Conservation (phyloP, 2,113 vertebrate genomes). For the Phoenicopterus ruber region DNA sequence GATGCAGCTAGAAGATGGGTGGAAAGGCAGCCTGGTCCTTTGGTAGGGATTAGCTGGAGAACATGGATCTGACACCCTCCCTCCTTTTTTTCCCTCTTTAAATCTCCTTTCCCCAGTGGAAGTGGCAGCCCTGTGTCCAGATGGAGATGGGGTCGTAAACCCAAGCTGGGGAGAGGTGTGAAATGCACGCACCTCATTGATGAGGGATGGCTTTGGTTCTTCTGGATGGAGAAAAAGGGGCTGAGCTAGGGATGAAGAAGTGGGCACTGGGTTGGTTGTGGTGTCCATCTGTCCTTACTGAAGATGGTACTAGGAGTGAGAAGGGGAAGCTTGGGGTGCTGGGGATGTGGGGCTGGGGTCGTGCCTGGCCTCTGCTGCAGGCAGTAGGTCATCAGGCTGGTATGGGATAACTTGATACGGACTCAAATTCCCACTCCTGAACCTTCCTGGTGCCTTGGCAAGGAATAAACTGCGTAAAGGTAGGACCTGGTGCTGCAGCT, state of each 20-base stretch:
- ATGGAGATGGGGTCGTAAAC: not conserved
- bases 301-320: not conserved
- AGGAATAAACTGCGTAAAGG: not conserved
- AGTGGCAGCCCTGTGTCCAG: not conserved
- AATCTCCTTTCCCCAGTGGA: not conserved
- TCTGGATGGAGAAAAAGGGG: not conserved
- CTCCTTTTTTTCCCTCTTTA: not conserved
- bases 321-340: accelerated
- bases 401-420: not conserved
- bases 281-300: not conserved
- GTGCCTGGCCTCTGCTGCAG: not conserved
- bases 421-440: accelerated
- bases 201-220: not conserved
- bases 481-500: not conserved
- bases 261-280: accelerated
- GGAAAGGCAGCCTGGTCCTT: not conserved
- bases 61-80: not conserved
- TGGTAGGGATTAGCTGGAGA: not conserved
- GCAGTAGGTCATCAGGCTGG: not conserved
- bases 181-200: not conserved
- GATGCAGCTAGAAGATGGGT: not conserved
- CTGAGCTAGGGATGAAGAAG: not conserved
- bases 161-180: not conserved
- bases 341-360: not conserved
- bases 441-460: not conserved